Conservation (phyloP, 1,140 invertebrate genomes). For the Euglossa dilemma region DNA sequence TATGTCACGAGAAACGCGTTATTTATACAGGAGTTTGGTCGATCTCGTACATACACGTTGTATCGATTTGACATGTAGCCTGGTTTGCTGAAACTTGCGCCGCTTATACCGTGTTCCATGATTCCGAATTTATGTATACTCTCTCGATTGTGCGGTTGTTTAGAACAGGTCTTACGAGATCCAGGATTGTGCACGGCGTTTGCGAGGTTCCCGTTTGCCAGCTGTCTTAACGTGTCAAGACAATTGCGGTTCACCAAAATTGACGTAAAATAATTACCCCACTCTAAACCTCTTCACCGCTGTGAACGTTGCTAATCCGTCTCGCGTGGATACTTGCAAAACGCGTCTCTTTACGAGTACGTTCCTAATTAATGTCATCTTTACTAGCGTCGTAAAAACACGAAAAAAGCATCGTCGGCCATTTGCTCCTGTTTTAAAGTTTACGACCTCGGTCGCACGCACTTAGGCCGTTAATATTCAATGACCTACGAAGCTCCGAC, state of each 20-base stretch:
- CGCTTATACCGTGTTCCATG: neutral
- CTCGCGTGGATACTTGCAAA: too few species aligned
- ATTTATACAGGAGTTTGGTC: neutral
- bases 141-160: neutral
- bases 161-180: neutral
- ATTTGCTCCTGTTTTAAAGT: neutral
- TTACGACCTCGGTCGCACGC: neutral
- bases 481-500: constrained; percentile 5
- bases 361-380: too few species aligned
- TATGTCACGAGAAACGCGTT: neutral
- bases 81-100: neutral
- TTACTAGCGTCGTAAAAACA: neutral
- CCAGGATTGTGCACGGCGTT: neutral
- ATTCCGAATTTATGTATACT: neutral
- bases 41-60: neutral
- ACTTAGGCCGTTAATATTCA: neutral
- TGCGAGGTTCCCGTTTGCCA: neutral
- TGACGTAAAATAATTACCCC: neutral
- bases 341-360: too few species aligned
- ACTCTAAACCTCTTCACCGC: neutral
- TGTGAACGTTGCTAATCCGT: too few species aligned
- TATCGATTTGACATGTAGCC: neutral
- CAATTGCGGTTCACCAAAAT: too few species aligned
- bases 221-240: too few species aligned
- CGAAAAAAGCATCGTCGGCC: too few species aligned